Evolutionary conservation across 1,140 invertebrate genomes (phyloP).

Genomic region (Reticulitermes speratus): DNA sequence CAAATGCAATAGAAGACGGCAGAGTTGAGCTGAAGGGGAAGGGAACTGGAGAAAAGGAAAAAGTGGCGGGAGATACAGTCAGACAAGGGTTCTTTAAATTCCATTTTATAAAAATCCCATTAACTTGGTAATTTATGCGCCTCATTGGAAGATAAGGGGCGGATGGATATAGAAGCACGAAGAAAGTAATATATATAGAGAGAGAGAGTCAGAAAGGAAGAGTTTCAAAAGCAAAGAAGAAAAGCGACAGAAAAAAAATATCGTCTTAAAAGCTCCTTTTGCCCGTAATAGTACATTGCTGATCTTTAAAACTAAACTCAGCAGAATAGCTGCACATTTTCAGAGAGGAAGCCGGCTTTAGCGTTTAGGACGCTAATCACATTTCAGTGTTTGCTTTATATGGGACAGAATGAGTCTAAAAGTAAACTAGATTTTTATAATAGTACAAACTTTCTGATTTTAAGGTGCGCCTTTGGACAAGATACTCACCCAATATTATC

Average conservation of each 20-base stretch:
- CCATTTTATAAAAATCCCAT: slow-evolving; percentile 36
- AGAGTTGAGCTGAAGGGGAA: not conserved
- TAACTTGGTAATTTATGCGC: slow-evolving; percentile 37
- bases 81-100: slow-evolving; percentile 31
- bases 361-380: not conserved
- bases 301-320: not conserved
- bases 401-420: too few species aligned
- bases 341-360: not conserved
- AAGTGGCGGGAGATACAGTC: not conserved
- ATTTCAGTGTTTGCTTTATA: not conserved
- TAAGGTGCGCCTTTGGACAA: too few species aligned
- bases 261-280: slow-evolving; percentile 3
- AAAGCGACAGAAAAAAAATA: not conserved
- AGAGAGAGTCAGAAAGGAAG: slow-evolving; percentile 24
- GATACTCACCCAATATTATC: too few species aligned
- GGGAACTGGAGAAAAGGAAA: not conserved
- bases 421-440: too few species aligned
- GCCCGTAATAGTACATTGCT: not conserved
- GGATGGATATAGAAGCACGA: slow-evolving; percentile 22
- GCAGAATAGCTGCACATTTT: not conserved
- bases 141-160: slow-evolving; percentile 35
- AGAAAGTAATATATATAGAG: too few species aligned
- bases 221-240: slow-evolving; percentile 20
- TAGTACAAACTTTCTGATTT: too few species aligned
- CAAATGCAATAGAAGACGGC: not conserved